Conservation (phyloP, 2,797 vertebrate species). For the Poeciliopsis infans region DNA sequence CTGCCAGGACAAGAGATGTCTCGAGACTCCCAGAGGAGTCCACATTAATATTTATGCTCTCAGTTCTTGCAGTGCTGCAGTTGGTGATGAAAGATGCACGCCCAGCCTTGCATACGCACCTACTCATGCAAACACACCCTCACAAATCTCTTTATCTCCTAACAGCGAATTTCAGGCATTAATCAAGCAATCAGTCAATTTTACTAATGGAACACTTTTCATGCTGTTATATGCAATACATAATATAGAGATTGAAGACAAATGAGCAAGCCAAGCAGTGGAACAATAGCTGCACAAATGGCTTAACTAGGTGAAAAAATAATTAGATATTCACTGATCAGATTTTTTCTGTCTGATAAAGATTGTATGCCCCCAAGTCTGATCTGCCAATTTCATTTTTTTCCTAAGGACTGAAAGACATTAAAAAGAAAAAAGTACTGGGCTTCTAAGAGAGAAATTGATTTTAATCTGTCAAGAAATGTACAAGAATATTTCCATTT, state of each 20-base stretch:
- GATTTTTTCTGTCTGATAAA: not conserved
- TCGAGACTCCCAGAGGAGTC: constrained; percentile 77
- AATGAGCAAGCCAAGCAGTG: not conserved
- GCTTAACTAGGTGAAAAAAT: not conserved
- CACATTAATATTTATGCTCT: constrained; percentile 82
- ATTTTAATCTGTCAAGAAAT: not conserved
- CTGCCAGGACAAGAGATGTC: constrained; percentile 82
- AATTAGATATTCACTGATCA: not conserved
- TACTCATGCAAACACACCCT: constrained; percentile 33
- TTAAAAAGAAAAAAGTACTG: not conserved
- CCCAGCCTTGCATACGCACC: constrained; percentile 37
- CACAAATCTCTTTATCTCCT: constrained; percentile 20
- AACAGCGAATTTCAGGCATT: constrained; percentile 32
- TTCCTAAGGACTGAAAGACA: not conserved
- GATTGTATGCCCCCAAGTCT: not conserved
- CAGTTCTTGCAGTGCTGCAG: constrained; percentile 80
- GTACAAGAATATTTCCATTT: not conserved
- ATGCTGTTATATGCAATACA: not conserved
- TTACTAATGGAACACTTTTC: not conserved
- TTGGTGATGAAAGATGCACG: constrained; percentile 72
- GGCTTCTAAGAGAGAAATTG: not conserved
- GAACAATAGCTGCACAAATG: not conserved
- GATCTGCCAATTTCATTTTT: not conserved
- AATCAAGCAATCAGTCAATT: not conserved
- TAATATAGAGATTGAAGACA: not conserved